Conservation (phyloP, 2,888 invertebrate genomes). For the Sphaerophoria taeniata region DNA sequence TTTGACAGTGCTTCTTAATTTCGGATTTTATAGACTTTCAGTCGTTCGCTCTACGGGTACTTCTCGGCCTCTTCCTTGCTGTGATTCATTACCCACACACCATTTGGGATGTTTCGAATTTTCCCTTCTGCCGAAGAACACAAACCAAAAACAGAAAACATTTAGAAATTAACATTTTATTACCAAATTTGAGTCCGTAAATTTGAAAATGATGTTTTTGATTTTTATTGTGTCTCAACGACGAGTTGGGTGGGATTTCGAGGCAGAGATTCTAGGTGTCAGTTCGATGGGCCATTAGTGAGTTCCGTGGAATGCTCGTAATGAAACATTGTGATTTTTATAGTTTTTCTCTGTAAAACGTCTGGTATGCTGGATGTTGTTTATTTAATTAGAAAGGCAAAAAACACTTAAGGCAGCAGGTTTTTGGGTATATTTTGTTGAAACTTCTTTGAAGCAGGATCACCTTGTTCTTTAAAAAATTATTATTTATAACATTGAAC, state of each 20-base stretch:
- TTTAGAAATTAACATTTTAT: slow-evolving; percentile 67
- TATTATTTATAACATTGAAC: slow-evolving; percentile 37
- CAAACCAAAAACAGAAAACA: slow-evolving; percentile 1
- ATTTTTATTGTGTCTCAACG: slow-evolving; percentile 38
- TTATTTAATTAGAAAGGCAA: slow-evolving; percentile 59
- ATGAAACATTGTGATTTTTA: slow-evolving; percentile 34
- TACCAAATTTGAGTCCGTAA: slow-evolving; percentile 67
- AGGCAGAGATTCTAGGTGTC: slow-evolving; percentile 62
- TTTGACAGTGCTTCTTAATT: slow-evolving; percentile 72
- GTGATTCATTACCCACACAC: slow-evolving; percentile 56
- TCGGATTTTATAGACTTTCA: slow-evolving; percentile 64
- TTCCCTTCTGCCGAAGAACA: not conserved
- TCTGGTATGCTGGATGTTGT: slow-evolving; percentile 48
- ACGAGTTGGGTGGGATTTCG: slow-evolving; percentile 44
- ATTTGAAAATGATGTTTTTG: slow-evolving; percentile 56
- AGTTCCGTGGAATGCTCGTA: slow-evolving; percentile 54
- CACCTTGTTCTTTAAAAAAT: not conserved
- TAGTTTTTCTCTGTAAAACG: slow-evolving; percentile 1
- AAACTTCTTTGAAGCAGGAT: slow-evolving; percentile 16
- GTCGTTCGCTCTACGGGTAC: slow-evolving; percentile 30
- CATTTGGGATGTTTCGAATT: not conserved
- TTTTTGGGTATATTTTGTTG: not conserved
- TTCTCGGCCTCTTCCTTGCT: slow-evolving; percentile 16
- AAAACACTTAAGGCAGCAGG: slow-evolving; percentile 41
- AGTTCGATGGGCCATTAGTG: slow-evolving; percentile 49